Evolutionary conservation across 1,140 invertebrate species (phyloP).

Genomic region (Micrasema longulum): DNA sequence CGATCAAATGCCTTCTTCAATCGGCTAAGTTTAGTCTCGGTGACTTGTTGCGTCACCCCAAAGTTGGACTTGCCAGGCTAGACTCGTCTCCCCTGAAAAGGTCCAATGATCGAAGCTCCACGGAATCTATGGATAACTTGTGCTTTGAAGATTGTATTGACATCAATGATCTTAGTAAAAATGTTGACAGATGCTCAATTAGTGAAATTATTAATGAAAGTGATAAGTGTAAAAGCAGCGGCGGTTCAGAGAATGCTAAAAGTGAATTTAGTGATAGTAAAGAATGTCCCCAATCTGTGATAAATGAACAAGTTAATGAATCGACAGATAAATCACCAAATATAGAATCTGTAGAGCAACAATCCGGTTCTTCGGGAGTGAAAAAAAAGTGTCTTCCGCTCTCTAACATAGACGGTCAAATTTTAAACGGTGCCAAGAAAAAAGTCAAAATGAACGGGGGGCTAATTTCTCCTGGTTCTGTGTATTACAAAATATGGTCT

Average conservation of each 20-base stretch:
- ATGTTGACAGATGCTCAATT: constrained; percentile 69
- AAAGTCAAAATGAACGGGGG: constrained; percentile 64
- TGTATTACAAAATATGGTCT: constrained; percentile 74
- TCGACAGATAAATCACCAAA: constrained; percentile 39
- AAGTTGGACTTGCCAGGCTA: constrained; percentile 42
- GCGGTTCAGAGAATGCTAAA: constrained; percentile 38
- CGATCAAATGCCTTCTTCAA: constrained; percentile 64
- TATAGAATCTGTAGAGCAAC: constrained; percentile 36
- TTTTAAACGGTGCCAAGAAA: constrained; percentile 64
- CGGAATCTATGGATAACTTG: constrained; percentile 47
- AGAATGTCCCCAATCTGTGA: constrained; percentile 53
- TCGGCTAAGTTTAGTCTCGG: constrained; percentile 64
- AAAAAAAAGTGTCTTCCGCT: constrained; percentile 67
- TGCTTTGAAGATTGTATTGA: constrained; percentile 58
- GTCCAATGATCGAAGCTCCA: constrained; percentile 29
- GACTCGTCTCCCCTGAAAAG: constrained; percentile 32
- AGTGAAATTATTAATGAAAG: constrained; percentile 59
- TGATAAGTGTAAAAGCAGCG: constrained; percentile 19
- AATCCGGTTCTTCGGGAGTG: constrained; percentile 57
- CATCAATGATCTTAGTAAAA: constrained; percentile 65
- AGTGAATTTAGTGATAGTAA: constrained; percentile 35
- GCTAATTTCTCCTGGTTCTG: constrained; percentile 68
- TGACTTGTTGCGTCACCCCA: constrained; percentile 61
- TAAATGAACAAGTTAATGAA: constrained; percentile 48
- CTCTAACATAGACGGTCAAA: constrained; percentile 59